A percentile compares a stretch with the other conserved stretches of the same genome.
Evolutionary conservation across 2,888 invertebrate genomes (phyloP).

Genomic region (Caenorhabditis uteleia): DNA sequence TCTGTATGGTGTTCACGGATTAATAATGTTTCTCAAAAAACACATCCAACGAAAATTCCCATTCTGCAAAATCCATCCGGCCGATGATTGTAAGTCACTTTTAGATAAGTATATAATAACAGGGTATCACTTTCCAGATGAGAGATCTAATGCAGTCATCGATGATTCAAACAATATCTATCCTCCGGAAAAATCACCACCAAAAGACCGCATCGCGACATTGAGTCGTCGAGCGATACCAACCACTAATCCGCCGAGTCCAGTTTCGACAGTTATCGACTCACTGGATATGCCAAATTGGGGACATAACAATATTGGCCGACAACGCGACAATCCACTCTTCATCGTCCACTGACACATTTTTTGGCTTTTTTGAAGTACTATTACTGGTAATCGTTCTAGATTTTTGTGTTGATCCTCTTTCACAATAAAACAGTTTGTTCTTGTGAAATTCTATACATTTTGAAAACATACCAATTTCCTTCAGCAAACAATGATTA

Average conservation of each 20-base stretch:
- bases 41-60: constrained; percentile 31
- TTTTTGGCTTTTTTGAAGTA: too few species aligned
- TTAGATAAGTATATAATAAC: too few species aligned
- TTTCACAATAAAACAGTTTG: too few species aligned
- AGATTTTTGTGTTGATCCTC: too few species aligned
- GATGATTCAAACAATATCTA: constrained; percentile 30
- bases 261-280: constrained; percentile 35
- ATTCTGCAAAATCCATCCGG: constrained; percentile 32
- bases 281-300: constrained; percentile 33
- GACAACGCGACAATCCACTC: constrained; percentile 24
- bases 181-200: constrained; percentile 24
- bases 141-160: constrained; percentile 13
- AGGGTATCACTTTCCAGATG: constrained; percentile 19
- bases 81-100: constrained; percentile 22
- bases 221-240: constrained; percentile 30
- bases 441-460: too few species aligned
- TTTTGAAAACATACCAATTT: too few species aligned
- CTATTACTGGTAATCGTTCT: too few species aligned
- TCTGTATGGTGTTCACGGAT: constrained; percentile 48
- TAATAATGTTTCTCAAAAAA: constrained; percentile 28
- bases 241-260: constrained; percentile 30
- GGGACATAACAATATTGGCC: constrained; percentile 26
- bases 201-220: constrained; percentile 34
- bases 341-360: too few species aligned
- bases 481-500: too few species aligned